These are phyloP conservation scores for Mesorhabditis belari DNA, from an alignment of 2,888 invertebrate species.

Conservation along the genomic window DNA sequence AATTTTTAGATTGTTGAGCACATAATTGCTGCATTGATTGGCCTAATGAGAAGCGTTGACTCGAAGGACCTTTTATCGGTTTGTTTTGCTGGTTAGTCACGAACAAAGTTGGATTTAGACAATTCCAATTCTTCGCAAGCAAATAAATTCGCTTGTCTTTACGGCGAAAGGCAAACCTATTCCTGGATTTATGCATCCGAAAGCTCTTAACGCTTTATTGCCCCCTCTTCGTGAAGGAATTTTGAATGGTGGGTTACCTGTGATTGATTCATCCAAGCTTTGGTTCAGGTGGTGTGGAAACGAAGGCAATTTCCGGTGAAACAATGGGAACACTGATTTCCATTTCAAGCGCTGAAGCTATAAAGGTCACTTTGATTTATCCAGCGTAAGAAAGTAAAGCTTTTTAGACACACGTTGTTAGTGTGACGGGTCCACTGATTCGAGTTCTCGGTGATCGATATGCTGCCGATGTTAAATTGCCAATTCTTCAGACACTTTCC, in stretches of 20 bases:
- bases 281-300: constrained; percentile 79
- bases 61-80: neutral
- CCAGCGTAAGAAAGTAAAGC: too few relatives aligned
- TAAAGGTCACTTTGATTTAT: too few relatives aligned
- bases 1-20: constrained; percentile 75
- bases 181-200: constrained; percentile 40
- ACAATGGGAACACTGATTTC: constrained; percentile 76
- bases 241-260: constrained; percentile 55
- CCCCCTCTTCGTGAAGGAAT: constrained; percentile 93
- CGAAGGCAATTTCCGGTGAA: constrained; percentile 88
- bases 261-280: neutral
- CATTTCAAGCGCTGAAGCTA: constrained; percentile 23
- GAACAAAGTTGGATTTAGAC: constrained; percentile 10
- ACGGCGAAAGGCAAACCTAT: constrained; percentile 23
- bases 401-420: constrained; percentile 89
- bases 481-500: constrained; percentile 86
- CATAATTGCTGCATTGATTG: constrained; percentile 83
- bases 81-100: constrained; percentile 8
- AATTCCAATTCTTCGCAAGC: constrained; percentile 16
- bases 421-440: constrained; percentile 94
- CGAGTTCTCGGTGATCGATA: constrained; percentile 81
- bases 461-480: constrained; percentile 85
- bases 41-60: constrained; percentile 68
- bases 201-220: constrained; percentile 83
- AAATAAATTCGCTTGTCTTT: constrained; percentile 19